Percentiles rank a stretch among this genome's conserved stretches.
phyloP scores from a whole-genome alignment of 2,113 vertebrate genomes.

The Calidris pugnax region DNA sequence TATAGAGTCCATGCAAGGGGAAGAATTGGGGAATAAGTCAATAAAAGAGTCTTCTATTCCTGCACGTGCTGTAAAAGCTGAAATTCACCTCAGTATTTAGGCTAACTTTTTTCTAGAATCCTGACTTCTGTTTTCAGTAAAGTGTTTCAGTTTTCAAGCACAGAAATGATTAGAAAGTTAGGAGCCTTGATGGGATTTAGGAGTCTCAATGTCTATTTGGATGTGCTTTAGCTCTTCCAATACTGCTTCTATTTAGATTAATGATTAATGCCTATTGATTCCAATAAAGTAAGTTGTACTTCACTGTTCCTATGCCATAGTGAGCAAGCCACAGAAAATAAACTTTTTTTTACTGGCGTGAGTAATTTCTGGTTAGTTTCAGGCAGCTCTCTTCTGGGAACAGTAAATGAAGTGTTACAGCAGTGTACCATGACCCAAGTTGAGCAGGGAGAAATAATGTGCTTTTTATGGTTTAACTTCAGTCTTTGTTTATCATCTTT shows the following conservation, averaged over 20 bases:
- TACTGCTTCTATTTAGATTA: neutral
- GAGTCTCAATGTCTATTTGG: neutral
- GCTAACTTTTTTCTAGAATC: neutral
- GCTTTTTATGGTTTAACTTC: neutral
- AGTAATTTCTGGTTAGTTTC: neutral
- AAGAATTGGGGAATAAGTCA: neutral
- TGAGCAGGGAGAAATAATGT: neutral
- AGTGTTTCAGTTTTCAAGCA: neutral
- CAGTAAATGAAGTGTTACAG: neutral
- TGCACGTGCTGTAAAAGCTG: neutral
- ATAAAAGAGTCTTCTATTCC: neutral
- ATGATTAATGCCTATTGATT: neutral
- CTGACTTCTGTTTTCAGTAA: neutral
- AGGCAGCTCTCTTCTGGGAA: neutral
- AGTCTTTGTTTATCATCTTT: neutral
- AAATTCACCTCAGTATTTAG: neutral
- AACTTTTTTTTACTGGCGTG: neutral
- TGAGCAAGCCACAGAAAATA: neutral
- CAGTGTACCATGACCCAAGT: neutral
- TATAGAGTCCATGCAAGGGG: neutral
- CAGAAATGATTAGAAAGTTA: neutral
- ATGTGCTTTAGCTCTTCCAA: neutral
- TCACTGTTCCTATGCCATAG: fast-evolving
- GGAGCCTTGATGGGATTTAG: neutral
- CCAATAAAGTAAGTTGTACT: neutral